Base-by-base conservation (phyloP, 2,797 vertebrate genomes). In the Apodemus agrarius region DNA sequence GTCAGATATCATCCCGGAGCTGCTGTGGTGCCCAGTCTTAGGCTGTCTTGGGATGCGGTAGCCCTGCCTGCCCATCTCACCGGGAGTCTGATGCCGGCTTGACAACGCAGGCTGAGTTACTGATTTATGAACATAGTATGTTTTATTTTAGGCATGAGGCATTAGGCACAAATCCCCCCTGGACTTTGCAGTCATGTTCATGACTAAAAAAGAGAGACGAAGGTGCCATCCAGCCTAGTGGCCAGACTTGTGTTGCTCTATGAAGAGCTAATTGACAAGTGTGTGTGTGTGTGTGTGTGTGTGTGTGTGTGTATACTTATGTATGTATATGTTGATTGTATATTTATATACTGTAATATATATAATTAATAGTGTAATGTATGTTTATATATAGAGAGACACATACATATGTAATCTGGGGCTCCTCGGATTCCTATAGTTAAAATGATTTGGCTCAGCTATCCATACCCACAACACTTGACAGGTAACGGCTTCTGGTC, bases 81-180 rank as follows among this genome's bases (percentile, higher is more conserved):
- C 83, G 16, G 21, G 63, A 86, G 63, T 40, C 57, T 17, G 46
- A n/a, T 95, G 57, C 63, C 78, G 40, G 31, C 94, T 83, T 82
- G 82, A 93, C 90, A 24, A 26, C 67, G 75, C 92, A 52, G 94
- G 72, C 84, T 79, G 90, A 75, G 92, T 69, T 95, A 86, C 80
- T 87, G 95, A 91, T 92, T 63, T 78, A 16, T n/a, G 43, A 31
- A 46, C 72, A 65, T 72, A 52, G 61, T 81, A 91, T 69, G 76
- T 94, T 94, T 95, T 87, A 52, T 96, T 93, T 90, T 91, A 75
- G 87, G 90, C n/a, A 83, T 90, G 63, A 91, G 94, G 84, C n/a
- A 83, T 90, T 67, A 91, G 94, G 84, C 91, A n/a, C 26, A 61
- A 61, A 24, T 26, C 54, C 4, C 29, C 29, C 0, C 89, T 78